A percentile compares a stretch with the other conserved stretches of the same genome.
Evolutionary conservation across 2,888 invertebrate genomes (phyloP).

Genomic region (Tetranychus piercei): DNA sequence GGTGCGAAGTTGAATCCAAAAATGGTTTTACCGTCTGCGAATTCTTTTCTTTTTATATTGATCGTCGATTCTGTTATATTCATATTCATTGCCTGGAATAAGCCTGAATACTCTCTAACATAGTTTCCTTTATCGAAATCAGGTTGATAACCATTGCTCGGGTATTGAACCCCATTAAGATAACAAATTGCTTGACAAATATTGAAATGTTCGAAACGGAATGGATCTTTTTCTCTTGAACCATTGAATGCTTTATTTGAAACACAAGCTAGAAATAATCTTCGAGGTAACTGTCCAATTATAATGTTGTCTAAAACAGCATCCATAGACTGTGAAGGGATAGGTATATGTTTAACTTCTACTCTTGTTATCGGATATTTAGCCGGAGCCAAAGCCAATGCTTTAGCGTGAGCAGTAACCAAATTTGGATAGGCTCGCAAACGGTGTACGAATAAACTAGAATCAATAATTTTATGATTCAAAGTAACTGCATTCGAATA

Average conservation of each 20-base stretch:
- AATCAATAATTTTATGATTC: not conserved
- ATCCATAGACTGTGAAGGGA: not conserved
- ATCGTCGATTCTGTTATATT: not conserved
- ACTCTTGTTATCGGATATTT: conserved; percentile 4
- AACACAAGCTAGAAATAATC: not conserved
- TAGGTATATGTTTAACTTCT: not conserved
- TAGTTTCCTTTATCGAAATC: not conserved
- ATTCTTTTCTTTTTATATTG: not conserved
- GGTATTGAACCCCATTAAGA: conserved; percentile 10
- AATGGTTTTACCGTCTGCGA: conserved; percentile 6
- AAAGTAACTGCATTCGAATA: too few relatives aligned
- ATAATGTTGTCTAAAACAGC: conserved; percentile 3
- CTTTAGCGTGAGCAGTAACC: not conserved
- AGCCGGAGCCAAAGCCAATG: not conserved
- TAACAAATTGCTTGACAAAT: not conserved
- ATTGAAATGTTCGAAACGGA: conserved; percentile 8
- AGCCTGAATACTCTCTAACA: conserved; percentile 13
- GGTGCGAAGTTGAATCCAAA: conserved; percentile 15
- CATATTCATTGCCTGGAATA: conserved; percentile 12
- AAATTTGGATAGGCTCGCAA: not conserved
- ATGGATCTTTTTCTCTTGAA: not conserved
- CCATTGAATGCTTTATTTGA: not conserved
- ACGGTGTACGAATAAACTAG: not conserved
- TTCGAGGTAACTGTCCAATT: not conserved
- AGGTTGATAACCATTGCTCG: conserved; percentile 6